Conservation (phyloP, 2,797 vertebrate genomes). For the Eulemur rubriventer region DNA sequence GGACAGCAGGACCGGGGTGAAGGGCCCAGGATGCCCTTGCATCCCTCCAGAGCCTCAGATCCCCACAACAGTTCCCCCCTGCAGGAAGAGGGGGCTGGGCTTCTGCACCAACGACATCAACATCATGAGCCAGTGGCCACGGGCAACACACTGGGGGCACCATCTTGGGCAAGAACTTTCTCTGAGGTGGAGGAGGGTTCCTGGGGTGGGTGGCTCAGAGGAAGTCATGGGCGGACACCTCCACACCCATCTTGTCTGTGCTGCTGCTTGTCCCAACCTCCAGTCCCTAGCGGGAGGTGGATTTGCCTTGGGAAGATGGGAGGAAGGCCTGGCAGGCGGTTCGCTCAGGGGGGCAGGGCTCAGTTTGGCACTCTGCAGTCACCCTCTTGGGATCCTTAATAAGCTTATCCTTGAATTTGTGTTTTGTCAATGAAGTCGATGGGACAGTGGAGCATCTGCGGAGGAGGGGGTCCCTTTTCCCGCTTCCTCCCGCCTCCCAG, state of each 20-base stretch:
- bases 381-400: neutral
- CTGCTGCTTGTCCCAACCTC: neutral
- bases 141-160: neutral
- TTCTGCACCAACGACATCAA: neutral
- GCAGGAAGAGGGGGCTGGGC: too few relatives aligned
- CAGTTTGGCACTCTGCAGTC: neutral
- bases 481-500: neutral
- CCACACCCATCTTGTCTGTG: neutral
- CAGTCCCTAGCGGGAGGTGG: neutral
- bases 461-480: neutral
- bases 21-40: too few relatives aligned
- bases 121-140: neutral
- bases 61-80: neutral
- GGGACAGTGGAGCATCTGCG: accelerated
- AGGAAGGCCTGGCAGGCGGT: neutral
- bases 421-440: neutral
- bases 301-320: neutral
- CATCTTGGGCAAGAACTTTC: neutral
- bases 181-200: neutral
- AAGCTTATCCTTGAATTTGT: neutral
- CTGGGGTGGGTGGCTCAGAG: neutral
- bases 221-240: accelerated
- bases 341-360: too few relatives aligned
- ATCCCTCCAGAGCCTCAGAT: too few relatives aligned
- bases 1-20: neutral